Conservation (phyloP, 2,888 invertebrate species). For the Pecten maximus region DNA sequence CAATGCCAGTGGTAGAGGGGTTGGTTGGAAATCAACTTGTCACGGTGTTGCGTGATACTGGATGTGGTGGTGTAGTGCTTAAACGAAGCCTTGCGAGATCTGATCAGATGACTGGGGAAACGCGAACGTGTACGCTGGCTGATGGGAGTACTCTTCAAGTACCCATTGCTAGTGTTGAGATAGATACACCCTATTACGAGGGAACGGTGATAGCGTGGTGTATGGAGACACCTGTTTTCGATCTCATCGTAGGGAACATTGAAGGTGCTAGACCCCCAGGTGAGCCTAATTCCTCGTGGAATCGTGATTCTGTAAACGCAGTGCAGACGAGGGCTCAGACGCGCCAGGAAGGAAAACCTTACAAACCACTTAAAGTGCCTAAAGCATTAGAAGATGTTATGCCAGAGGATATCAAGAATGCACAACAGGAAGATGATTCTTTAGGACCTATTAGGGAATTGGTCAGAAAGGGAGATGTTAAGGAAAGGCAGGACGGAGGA, state of each 20-base stretch:
- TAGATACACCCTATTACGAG: not conserved
- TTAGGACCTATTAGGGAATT: not conserved
- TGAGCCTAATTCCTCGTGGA: not conserved
- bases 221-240: not conserved
- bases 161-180: not conserved
- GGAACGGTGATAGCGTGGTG: not conserved
- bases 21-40: not conserved
- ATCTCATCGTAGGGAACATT: not conserved
- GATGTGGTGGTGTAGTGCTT: not conserved
- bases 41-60: not conserved
- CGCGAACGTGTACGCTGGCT: not conserved
- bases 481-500: not conserved
- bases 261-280: not conserved
- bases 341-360: not conserved
- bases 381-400: not conserved
- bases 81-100: not conserved
- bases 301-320: not conserved
- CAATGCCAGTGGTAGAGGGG: not conserved
- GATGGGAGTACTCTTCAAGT: not conserved
- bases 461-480: not conserved
- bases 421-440: slow-evolving; percentile 21
- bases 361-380: slow-evolving; percentile 37
- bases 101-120: not conserved
- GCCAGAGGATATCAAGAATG: slow-evolving; percentile 8
- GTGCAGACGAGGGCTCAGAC: slow-evolving; percentile 40